Conservation (phyloP, 2,888 invertebrate genomes). For the Auanema sp. region DNA sequence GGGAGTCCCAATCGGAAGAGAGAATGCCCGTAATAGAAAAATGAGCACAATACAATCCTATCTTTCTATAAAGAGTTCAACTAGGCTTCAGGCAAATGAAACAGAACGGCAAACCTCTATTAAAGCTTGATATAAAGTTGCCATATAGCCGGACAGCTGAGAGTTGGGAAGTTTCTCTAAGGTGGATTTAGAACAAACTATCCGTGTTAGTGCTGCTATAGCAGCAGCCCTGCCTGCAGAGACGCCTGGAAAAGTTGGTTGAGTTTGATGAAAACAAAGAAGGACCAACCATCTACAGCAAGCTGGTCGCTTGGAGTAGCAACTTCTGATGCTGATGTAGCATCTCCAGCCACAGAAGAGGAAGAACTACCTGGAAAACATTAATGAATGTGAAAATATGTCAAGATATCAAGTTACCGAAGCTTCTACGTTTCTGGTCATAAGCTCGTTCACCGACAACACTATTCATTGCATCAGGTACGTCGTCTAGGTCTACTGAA, state of each 20-base stretch:
- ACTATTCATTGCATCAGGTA: constrained; percentile 31
- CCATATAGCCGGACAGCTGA: constrained; percentile 89
- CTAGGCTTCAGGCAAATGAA: too few species aligned
- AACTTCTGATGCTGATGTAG: constrained; percentile 3
- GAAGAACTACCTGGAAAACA: constrained; percentile 23
- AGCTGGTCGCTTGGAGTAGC: constrained; percentile 2
- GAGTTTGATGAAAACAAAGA: background rate
- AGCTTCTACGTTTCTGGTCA: constrained; percentile 8
- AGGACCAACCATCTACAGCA: constrained; percentile 16
- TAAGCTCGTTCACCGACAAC: background rate
- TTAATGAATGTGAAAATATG: background rate
- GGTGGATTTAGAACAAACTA: constrained; percentile 92
- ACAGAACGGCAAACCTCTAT: constrained; percentile 45
- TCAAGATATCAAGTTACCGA: constrained; percentile 2
- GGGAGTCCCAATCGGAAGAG: constrained; percentile 83
- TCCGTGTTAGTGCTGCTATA: constrained; percentile 79
- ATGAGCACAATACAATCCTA: constrained; percentile 57
- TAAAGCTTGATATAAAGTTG: constrained; percentile 80
- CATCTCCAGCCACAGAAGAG: constrained; percentile 34
- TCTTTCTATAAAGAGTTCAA: constrained; percentile 45
- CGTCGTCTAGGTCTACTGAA: constrained; percentile 49
- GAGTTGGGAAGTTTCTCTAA: constrained; percentile 87
- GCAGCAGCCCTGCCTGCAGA: constrained; percentile 45
- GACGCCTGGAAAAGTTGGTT: constrained; percentile 21
- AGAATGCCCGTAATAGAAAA: constrained; percentile 69